Evolutionary conservation across 2,797 vertebrate species (phyloP), one percentile per base, ranked within the genome.

Genomic region (Lithobates pipiens): DNA sequence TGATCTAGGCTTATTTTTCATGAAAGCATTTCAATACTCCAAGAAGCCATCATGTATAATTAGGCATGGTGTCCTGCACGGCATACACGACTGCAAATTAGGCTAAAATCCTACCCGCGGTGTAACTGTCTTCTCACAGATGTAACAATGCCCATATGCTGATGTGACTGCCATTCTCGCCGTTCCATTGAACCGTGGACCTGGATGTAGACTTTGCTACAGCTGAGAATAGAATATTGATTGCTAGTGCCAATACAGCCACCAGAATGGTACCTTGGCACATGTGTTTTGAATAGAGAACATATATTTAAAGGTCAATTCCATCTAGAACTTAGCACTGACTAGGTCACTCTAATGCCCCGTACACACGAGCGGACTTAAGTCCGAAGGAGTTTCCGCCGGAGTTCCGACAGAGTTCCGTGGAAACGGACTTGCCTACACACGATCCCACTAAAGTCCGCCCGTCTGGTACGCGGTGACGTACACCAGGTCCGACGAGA

Each of bases 1-100:
- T 86, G 79, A 86, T 86, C 85, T 63, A 32, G 67, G 85, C 78
- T 82, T 82, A 86, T 77, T 86, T 86, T 82, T 86, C 85, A 77
- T 82, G 85, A 86, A 86, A 77, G 73, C 39, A 42, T 82, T 82
- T 81, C 77, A 77, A 86, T 82, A 61, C 79, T 86, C 65, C 13
- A 70, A 82, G 85, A 86, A 82, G 39, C 79, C 79, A 86, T 86
- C 79, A 80, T 82, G 85, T 75, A 76, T 86, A 86, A 82, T 86
- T 86, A 86, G 85, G 75, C 85, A 46, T 34, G 34, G 73, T 79
- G 76, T 80, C 77, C 83, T 44, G 76, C 50, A 79, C 36, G 11
- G 57, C n/a, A 42, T 36, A 75, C 44, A 23, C 77, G 32, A 50
- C 77, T 57, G 73, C 78, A 76, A 85, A 80, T 85, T 70, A 85